Evolutionary conservation across 1,140 invertebrate species (phyloP), one percentile per base, ranked within the genome.

Genomic region (Mycetomoellerius zeteki): DNA sequence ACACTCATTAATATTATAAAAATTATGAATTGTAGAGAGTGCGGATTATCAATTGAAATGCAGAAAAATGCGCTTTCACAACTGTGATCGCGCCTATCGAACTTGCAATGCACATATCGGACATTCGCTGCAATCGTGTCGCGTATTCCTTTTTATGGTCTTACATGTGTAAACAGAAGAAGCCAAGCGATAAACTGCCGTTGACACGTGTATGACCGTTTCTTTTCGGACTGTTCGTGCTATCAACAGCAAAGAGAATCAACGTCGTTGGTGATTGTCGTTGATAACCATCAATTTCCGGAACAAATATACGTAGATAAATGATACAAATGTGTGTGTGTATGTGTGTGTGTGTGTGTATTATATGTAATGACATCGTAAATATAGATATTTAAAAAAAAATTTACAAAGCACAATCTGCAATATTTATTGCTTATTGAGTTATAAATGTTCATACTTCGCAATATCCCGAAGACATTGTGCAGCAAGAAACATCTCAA

Each of bases 121-220:
- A 60, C 33, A 77, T 56, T 77, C 16, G 33, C 33, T 62, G 56
- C 54, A 43, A 21, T 77, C 54, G 21, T 43, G 54, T 58, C 73
- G 54, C 54, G 14, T 77, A 56, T 24, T 76, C 16, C n/a, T 60
- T 54, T 37, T 60, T 10, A 62, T 43, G 73, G 33, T 21, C 73
- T 60, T 16, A 14, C 56, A 43, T 10, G 14, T 77, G 33, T 62
- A 77, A 77, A 77, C 73, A 77, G 21, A 60, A 77, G 30, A 75
- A 56, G 33, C 16, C 33, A 62, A 1, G 21, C 16, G 56, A 77
- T 77, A 77, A 62, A 77, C 33, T 62, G 37, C 21, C 30, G 27
- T 16, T 24, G 56, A 77, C 54, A 43, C 56, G 24, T 27, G 21
- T 27, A 77, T 16, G 16, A 72, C 21, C 24, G 47, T 47, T 43